phyloP scores from a whole-genome alignment of 2,797 vertebrate genomes.

The Tauraco hartlaubi region DNA sequence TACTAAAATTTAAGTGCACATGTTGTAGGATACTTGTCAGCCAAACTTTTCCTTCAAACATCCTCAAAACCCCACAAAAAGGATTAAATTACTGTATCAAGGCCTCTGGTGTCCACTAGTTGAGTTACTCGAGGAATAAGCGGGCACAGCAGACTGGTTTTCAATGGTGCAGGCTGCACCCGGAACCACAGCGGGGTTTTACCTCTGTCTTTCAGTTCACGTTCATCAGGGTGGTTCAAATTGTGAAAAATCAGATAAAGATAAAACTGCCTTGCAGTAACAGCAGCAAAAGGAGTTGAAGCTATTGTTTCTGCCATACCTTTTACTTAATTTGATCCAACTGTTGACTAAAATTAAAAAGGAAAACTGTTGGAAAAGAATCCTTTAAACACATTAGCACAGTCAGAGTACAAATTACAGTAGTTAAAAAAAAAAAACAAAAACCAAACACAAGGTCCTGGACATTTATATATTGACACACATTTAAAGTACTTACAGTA shows the following conservation, averaged over 20 bases:
- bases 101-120: neutral
- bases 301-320: neutral
- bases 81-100: too few species aligned
- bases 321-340: neutral
- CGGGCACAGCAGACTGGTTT: neutral
- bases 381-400: neutral
- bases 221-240: neutral
- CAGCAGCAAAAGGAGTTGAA: neutral
- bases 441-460: neutral
- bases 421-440: neutral
- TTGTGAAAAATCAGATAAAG: neutral
- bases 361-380: slow-evolving; percentile 11
- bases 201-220: neutral
- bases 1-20: neutral
- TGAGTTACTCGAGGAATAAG: neutral
- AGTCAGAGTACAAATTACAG: slow-evolving; percentile 60
- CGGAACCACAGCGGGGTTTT: neutral
- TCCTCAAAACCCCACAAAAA: neutral
- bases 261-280: neutral
- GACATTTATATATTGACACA: neutral
- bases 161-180: neutral
- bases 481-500: neutral
- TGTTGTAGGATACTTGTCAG: neutral
- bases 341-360: neutral
- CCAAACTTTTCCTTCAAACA: neutral